Evolutionary conservation across 1,140 invertebrate genomes (phyloP), one percentile per base, ranked within the genome.

Genomic region (Scaptodrosophila lebanonensis): DNA sequence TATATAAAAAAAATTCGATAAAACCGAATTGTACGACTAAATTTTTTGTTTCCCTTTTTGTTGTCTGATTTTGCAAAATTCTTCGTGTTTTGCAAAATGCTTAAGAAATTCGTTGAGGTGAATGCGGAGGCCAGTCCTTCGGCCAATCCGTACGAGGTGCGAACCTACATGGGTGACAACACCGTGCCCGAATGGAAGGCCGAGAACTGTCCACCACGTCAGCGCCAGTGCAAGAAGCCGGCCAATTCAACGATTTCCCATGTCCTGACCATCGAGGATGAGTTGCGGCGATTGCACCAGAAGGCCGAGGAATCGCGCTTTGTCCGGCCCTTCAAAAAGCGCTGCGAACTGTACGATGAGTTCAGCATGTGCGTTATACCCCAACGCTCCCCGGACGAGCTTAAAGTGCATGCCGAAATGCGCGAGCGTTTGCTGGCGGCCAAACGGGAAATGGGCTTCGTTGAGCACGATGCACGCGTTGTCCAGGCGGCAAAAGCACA

Each of bases 41-140:
- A 79, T 79, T 77, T 39, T 36, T 36, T 44, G 63, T 68, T 25
- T 20, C 15, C 15, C 18, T 30, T 5, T 53, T 57, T 51, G 48
- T 36, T 35, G 43, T 17, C 20, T 29, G 9, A 11, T 18, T 20
- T 30, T 64, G 44, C 33, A 33, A 73, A 73, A 77, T 77, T 67
- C 1, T 12, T 9, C 44, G 67, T 63, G 16, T 33, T 50, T 48
- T 45, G 29, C 36, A 62, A 66, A 61, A 85, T 85, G 83, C 48
- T 85, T 4, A 85, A 85, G 52, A 85, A 85, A 56, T 85, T 85
- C 52, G 83, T 85, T 7, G 71, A 75, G 27, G 60, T 85, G 2
- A 82, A 76, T 40, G 71, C 77, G 33, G 65, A 82, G 2, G 63
- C 52, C 15, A 82, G 73, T 66, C 83, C 83, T 6, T 76, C 83